phyloP scores from a whole-genome alignment of 2,888 invertebrate genomes.

The Phengaris alcon region DNA sequence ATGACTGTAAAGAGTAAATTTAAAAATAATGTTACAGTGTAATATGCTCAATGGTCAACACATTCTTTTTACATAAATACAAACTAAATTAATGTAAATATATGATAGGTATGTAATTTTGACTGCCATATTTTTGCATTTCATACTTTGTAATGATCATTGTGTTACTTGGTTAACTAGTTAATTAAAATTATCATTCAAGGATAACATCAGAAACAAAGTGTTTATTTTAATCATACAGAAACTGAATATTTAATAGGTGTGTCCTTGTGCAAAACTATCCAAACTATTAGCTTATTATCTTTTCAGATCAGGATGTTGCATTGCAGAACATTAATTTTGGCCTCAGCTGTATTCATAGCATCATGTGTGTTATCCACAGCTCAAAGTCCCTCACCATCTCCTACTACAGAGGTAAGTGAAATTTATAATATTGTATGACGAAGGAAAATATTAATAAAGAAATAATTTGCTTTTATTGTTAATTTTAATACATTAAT shows the following conservation, averaged over 20 bases:
- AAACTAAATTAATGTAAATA: neutral
- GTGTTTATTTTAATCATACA: neutral
- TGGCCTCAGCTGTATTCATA: conserved; percentile 53
- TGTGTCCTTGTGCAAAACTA: neutral
- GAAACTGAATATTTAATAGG: neutral
- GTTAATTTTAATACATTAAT: too few species aligned
- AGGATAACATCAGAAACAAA: neutral
- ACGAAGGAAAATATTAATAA: too few species aligned
- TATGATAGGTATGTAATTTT: neutral
- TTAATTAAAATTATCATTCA: neutral
- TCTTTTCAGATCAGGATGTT: conserved; percentile 57
- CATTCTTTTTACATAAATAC: neutral
- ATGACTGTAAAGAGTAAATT: neutral
- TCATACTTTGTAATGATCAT: neutral
- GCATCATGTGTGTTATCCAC: conserved; percentile 51
- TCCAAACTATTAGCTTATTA: neutral
- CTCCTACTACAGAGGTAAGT: conserved; percentile 54
- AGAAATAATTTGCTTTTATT: too few species aligned
- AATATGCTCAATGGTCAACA: neutral
- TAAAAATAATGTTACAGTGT: too few species aligned
- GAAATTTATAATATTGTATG: too few species aligned
- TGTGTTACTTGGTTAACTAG: neutral
- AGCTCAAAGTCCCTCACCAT: conserved; percentile 52
- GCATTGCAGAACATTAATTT: conserved; percentile 51
- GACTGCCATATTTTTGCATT: neutral